phyloP scores from a whole-genome alignment of 2,113 vertebrate genomes.

The Lontra canadensis region DNA sequence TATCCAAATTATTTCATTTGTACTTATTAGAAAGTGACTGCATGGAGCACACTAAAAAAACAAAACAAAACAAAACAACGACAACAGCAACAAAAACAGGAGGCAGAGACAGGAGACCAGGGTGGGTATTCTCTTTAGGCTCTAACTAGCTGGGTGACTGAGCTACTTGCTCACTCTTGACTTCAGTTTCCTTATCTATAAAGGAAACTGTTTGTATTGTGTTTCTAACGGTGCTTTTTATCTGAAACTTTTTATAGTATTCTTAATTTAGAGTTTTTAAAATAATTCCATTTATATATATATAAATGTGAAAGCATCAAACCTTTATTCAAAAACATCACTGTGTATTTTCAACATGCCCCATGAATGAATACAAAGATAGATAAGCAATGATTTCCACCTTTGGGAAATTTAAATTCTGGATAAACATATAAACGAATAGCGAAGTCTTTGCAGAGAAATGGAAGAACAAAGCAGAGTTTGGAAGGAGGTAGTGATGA shows the following conservation, averaged over 20 bases:
- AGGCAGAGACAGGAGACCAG: neutral
- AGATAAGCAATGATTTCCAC: neutral
- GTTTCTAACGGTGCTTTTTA: neutral
- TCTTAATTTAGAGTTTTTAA: neutral
- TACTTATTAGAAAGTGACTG: neutral
- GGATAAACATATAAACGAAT: neutral
- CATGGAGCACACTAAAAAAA: too few species aligned
- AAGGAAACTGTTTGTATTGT: neutral
- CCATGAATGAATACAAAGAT: neutral
- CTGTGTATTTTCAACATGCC: neutral
- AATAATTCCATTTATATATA: neutral
- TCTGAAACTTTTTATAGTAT: neutral
- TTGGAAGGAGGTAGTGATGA: neutral
- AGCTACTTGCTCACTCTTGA: neutral
- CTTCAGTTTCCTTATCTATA: neutral
- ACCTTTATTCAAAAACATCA: neutral
- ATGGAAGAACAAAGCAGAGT: neutral
- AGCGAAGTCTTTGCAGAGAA: neutral
- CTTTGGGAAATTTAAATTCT: neutral
- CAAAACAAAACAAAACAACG: too few species aligned
- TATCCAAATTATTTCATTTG: neutral
- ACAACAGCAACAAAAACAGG: too few species aligned
- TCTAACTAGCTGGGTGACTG: neutral
- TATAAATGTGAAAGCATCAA: slow-evolving; percentile 14
- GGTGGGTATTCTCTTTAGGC: neutral